Evolutionary conservation across 2,797 vertebrate genomes (phyloP).

Genomic region (Spinus olivaceus): DNA sequence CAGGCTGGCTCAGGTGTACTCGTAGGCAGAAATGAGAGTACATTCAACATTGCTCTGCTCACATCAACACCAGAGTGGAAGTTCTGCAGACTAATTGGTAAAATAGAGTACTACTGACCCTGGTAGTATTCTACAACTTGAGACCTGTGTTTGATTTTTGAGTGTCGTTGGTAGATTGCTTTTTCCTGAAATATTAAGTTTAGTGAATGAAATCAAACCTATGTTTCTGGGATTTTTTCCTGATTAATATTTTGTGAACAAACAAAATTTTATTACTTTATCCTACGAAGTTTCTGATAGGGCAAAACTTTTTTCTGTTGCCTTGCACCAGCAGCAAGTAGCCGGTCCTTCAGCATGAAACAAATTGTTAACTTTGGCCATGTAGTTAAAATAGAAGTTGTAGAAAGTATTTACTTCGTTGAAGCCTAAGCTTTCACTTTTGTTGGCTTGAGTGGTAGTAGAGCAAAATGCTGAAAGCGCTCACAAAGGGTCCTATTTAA

Average conservation of each 20-base stretch:
- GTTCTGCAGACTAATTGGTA: neutral
- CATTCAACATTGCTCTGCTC: neutral
- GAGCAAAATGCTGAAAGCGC: neutral
- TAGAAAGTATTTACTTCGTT: neutral
- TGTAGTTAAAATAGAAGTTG: neutral
- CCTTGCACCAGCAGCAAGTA: neutral
- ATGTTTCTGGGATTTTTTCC: neutral
- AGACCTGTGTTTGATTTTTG: fast-evolving
- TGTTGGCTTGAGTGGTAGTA: neutral
- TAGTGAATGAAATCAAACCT: neutral
- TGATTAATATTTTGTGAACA: neutral
- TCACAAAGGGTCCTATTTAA: neutral
- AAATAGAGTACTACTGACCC: neutral
- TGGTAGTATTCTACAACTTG: neutral
- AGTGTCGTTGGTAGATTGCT: neutral
- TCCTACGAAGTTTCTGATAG: neutral
- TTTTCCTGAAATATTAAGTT: neutral
- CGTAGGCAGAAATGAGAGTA: neutral
- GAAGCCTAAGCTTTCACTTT: neutral
- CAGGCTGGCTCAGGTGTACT: neutral
- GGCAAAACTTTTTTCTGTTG: neutral
- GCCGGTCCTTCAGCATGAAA: fast-evolving
- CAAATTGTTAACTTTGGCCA: neutral
- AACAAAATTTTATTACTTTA: neutral
- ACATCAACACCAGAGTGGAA: neutral